A percentile compares a stretch with the other conserved stretches of the same genome.
Conservation (phyloP, 2,888 invertebrate species). For the Lobophora halterata region DNA sequence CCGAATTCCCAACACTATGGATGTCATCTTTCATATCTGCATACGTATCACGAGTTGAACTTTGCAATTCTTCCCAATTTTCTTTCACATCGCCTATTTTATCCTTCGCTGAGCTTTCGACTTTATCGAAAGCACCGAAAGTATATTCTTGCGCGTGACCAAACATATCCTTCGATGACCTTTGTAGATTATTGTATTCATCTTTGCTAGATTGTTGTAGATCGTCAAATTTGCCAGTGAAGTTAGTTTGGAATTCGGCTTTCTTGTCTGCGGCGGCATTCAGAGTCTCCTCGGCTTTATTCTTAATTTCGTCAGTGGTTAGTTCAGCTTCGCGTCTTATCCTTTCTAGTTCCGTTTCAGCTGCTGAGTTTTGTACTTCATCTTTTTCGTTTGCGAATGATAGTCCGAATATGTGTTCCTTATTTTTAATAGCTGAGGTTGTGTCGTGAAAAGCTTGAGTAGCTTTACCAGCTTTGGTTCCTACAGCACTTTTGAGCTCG, state of each 20-base stretch:
- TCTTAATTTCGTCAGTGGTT: constrained; percentile 67
- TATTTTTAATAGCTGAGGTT: constrained; percentile 43
- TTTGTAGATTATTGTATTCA: constrained; percentile 51
- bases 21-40: constrained; percentile 66
- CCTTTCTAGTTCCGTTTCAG: constrained; percentile 60
- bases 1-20: constrained; percentile 63
- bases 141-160: constrained; percentile 65
- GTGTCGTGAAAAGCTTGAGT: constrained; percentile 41
- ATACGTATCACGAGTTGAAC: constrained; percentile 68
- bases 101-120: constrained; percentile 75
- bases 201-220: constrained; percentile 45
- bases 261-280: constrained; percentile 61
- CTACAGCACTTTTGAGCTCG: constrained; percentile 35
- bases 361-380: constrained; percentile 46
- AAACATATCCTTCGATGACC: constrained; percentile 60
- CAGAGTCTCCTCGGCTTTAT: constrained; percentile 63
- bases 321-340: constrained; percentile 70
- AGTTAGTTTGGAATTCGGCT: constrained; percentile 49
- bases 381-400: constrained; percentile 51
- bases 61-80: constrained; percentile 68
- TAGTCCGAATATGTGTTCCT: constrained; percentile 46
- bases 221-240: constrained; percentile 45
- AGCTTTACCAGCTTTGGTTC: constrained; percentile 36
- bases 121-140: constrained; percentile 71
- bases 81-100: constrained; percentile 61